Evolutionary conservation across 2,888 invertebrate species (phyloP).

Genomic region (Habroteleia sp.): DNA sequence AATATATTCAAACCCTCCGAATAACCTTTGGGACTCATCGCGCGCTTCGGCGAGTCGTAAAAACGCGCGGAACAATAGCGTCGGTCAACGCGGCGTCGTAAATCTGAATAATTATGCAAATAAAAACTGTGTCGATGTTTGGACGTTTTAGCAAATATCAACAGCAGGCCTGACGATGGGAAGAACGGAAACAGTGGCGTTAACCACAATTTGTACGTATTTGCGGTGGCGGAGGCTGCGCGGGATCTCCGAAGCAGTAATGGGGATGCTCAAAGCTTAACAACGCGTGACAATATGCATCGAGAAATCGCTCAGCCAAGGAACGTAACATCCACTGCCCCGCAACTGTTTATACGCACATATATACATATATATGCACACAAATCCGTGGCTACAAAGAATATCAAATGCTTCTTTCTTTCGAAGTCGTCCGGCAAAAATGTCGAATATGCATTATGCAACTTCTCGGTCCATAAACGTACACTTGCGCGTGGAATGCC

Average conservation of each 20-base stretch:
- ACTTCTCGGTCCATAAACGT: slow-evolving; percentile 78
- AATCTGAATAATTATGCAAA: slow-evolving; percentile 40
- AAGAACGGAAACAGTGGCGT: slow-evolving; percentile 2
- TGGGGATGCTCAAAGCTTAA: slow-evolving; percentile 77
- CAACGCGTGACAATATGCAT: slow-evolving; percentile 79
- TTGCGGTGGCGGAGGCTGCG: slow-evolving; percentile 48
- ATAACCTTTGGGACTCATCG: too few relatives aligned
- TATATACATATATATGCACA: slow-evolving; percentile 52
- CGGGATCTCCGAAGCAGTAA: slow-evolving; percentile 70
- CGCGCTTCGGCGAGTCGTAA: slow-evolving; percentile 18
- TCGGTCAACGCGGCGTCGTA: slow-evolving; percentile 8
- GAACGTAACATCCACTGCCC: slow-evolving; percentile 47
- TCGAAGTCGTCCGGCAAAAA: slow-evolving; percentile 69
- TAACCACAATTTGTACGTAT: slow-evolving; percentile 55
- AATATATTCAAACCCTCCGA: slow-evolving; percentile 26
- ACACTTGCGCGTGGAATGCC: slow-evolving; percentile 71
- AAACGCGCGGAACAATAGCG: slow-evolving; percentile 17
- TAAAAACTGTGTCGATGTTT: slow-evolving; percentile 46
- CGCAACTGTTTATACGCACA: slow-evolving; percentile 47
- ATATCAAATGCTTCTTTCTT: slow-evolving; percentile 58
- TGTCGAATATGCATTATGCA: slow-evolving; percentile 78
- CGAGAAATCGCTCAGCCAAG: slow-evolving; percentile 74
- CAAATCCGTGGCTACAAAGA: slow-evolving; percentile 45
- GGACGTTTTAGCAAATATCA: slow-evolving; percentile 41
- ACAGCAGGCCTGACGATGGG: not conserved